A percentile compares a stretch with the other conserved stretches of the same genome.
Evolutionary conservation across 1,140 invertebrate species (phyloP).

Genomic region (Yoshiicerus persimilis): DNA sequence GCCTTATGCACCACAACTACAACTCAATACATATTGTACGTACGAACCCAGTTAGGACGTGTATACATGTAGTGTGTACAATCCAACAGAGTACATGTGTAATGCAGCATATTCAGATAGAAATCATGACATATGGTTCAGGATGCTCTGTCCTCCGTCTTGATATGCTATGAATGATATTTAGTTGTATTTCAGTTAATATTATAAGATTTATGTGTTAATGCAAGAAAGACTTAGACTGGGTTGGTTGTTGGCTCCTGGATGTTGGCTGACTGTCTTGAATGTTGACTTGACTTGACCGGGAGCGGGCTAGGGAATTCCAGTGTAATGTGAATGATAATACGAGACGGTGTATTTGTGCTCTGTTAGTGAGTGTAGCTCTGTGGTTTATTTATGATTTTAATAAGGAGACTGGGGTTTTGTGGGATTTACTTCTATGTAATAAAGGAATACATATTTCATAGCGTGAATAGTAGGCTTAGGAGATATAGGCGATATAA

Average conservation of each 20-base stretch:
- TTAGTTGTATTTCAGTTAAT: conserved; percentile 19
- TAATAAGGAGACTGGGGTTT: conserved; percentile 22
- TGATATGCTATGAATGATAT: background rate
- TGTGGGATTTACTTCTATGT: conserved; percentile 16
- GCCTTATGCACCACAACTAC: background rate
- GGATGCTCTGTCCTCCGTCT: background rate
- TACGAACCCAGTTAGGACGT: background rate
- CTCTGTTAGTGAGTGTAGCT: background rate
- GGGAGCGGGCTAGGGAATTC: background rate
- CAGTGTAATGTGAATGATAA: background rate
- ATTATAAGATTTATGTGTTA: conserved; percentile 12
- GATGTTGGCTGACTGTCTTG: background rate
- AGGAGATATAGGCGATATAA: background rate
- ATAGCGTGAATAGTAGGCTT: background rate
- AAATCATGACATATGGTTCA: background rate
- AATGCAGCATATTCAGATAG: background rate
- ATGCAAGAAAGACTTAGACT: background rate
- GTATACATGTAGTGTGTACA: background rate
- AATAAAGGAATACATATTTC: conserved; percentile 23
- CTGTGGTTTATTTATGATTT: conserved; percentile 19
- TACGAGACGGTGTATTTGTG: background rate
- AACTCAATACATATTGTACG: background rate
- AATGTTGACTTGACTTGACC: background rate
- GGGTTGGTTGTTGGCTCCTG: background rate
- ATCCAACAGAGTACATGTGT: background rate